Evolutionary conservation across 2,888 invertebrate genomes (phyloP).

Genomic region (Drosophila mimetica): DNA sequence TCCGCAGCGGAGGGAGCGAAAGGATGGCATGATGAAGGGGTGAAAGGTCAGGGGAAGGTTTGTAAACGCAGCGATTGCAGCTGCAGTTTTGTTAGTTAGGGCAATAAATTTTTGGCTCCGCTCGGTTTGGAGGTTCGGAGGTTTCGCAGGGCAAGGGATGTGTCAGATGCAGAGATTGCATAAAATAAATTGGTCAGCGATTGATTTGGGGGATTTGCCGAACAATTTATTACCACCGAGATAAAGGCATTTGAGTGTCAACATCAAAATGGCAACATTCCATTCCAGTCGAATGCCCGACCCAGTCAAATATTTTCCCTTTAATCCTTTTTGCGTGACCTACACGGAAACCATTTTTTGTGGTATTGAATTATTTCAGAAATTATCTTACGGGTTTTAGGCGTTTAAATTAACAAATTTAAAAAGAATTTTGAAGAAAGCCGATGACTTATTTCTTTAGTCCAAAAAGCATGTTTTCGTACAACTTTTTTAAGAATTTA

Average conservation of each 20-base stretch:
- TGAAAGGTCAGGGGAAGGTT: background rate
- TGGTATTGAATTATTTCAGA: background rate
- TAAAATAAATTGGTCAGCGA: conserved; percentile 65
- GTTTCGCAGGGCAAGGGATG: conserved; percentile 20
- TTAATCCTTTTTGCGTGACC: conserved; percentile 39
- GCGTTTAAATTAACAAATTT: too few relatives aligned
- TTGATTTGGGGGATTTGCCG: conserved; percentile 61
- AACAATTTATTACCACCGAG: conserved; percentile 54
- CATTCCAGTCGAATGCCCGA: conserved; percentile 21
- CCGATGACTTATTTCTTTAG: too few relatives aligned
- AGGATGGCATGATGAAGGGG: too few relatives aligned
- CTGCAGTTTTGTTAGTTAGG: conserved; percentile 59
- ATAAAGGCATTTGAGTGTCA: conserved; percentile 48
- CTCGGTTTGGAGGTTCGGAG: background rate
- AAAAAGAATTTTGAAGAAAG: too few relatives aligned
- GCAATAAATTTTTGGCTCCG: conserved; percentile 60
- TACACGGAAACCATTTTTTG: conserved; percentile 11
- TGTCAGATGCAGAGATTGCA: conserved; percentile 54
- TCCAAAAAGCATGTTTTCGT: too few relatives aligned
- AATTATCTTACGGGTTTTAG: background rate
- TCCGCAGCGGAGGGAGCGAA: too few relatives aligned
- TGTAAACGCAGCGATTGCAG: conserved; percentile 41
- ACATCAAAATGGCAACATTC: conserved; percentile 46
- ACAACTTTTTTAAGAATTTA: background rate
- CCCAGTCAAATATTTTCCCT: conserved; percentile 25